Evolutionary conservation across 1,140 invertebrate species (phyloP).

Genomic region (Adelges cooleyi): DNA sequence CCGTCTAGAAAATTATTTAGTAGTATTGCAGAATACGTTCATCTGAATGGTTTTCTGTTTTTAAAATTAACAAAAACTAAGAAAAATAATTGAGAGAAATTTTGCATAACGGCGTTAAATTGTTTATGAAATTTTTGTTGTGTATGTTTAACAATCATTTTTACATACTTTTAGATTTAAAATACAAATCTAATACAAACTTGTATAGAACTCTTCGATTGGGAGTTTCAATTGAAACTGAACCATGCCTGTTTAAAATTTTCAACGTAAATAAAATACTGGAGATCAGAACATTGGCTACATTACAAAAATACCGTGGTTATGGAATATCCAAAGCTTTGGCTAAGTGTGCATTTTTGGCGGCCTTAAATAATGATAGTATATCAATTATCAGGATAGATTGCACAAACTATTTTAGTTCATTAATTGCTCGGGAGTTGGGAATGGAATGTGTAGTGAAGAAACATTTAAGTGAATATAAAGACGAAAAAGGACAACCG

Average conservation of each 20-base stretch:
- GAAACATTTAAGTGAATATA: slow-evolving; percentile 13
- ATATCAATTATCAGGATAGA: slow-evolving; percentile 12
- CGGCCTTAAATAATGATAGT: not conserved
- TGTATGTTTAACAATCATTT: no score
- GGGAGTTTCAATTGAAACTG: not conserved
- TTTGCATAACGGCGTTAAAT: no score
- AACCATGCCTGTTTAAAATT: slow-evolving; percentile 11
- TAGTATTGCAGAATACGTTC: no score
- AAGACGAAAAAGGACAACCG: not conserved
- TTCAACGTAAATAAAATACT: slow-evolving; percentile 11
- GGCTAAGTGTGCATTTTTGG: slow-evolving; percentile 1
- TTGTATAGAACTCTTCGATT: not conserved
- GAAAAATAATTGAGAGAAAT: no score
- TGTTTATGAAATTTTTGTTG: no score
- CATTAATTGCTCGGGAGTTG: slow-evolving; percentile 3
- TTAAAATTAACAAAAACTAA: no score
- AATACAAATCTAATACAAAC: not conserved
- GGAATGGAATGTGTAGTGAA: slow-evolving; percentile 10
- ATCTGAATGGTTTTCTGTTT: no score
- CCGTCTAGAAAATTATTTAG: no score
- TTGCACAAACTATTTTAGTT: not conserved
- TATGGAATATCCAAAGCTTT: not conserved
- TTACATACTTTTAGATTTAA: slow-evolving; percentile 8
- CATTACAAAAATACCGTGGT: slow-evolving; percentile 10
- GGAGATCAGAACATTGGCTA: slow-evolving; percentile 3